Conservation (phyloP, 2,888 invertebrate species). For the Bembecia ichneumoniformis region DNA sequence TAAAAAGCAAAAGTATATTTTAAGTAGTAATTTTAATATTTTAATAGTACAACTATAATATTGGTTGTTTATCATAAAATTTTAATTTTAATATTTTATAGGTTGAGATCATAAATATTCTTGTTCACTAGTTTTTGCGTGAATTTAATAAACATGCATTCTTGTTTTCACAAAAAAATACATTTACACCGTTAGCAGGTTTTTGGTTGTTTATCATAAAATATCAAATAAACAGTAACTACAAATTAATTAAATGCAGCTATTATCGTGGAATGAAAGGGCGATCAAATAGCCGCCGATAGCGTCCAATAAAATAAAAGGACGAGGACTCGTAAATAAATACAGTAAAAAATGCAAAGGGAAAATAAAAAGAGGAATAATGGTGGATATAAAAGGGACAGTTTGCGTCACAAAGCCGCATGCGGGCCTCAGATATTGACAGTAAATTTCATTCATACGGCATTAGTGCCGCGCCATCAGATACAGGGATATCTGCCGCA, state of each 20-base stretch:
- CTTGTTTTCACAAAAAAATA: too few relatives aligned
- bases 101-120: too few relatives aligned
- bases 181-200: too few relatives aligned
- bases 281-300: slow-evolving; percentile 17
- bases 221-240: not conserved
- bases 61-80: too few relatives aligned
- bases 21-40: too few relatives aligned
- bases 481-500: slow-evolving; percentile 45
- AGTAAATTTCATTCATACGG: slow-evolving; percentile 73
- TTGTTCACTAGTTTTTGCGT: too few relatives aligned
- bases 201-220: too few relatives aligned
- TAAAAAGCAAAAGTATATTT: too few relatives aligned
- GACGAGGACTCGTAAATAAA: slow-evolving; percentile 37
- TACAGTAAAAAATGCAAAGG: slow-evolving; percentile 51
- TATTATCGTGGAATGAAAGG: not conserved
- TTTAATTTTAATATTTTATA: too few relatives aligned
- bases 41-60: too few relatives aligned
- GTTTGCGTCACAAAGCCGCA: slow-evolving; percentile 70
- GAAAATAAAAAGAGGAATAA: slow-evolving; percentile 52
- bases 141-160: too few relatives aligned
- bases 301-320: slow-evolving; percentile 28
- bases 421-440: slow-evolving; percentile 72
- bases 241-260: not conserved
- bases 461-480: slow-evolving; percentile 72
- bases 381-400: slow-evolving; percentile 63